These are phyloP conservation scores for Synanthedon vespiformis DNA, from an alignment of 2,888 invertebrate species.

Conservation along the genomic window DNA sequence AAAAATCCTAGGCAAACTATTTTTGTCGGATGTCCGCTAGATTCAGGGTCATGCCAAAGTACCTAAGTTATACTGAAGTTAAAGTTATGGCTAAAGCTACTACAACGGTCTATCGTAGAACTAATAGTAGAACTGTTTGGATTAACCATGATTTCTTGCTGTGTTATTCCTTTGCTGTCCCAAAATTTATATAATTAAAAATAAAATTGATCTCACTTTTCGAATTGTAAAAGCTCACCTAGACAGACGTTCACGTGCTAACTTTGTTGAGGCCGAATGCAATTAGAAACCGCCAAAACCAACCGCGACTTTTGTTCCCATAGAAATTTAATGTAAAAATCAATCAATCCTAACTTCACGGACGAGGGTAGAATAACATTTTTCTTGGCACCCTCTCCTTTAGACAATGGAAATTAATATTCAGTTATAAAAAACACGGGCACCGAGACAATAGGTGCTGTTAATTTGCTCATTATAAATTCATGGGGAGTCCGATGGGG, in stretches of 20 bases:
- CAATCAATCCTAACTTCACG: conserved; percentile 52
- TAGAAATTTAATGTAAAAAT: conserved; percentile 68
- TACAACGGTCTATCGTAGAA: too few relatives aligned
- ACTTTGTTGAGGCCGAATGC: conserved; percentile 22
- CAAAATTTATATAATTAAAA: too few relatives aligned
- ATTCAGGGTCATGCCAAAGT: too few relatives aligned
- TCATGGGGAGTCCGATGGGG: conserved; percentile 44
- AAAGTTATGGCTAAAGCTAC: too few relatives aligned
- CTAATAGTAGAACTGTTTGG: too few relatives aligned
- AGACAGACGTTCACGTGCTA: conserved; percentile 3
- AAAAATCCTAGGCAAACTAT: too few relatives aligned
- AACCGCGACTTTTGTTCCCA: conserved; percentile 56
- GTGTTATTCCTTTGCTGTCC: too few relatives aligned
- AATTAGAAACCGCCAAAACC: conserved; percentile 52
- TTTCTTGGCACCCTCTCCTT: conserved; percentile 16
- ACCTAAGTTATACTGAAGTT: too few relatives aligned
- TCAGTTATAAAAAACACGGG: conserved; percentile 57
- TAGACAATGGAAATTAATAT: conserved; percentile 67
- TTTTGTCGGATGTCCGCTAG: too few relatives aligned
- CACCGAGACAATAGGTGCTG: conserved; percentile 64
- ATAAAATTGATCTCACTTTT: too few relatives aligned
- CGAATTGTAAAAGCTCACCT: not conserved
- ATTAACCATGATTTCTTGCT: too few relatives aligned
- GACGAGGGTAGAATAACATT: conserved; percentile 8
- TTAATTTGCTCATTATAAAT: conserved; percentile 68